Percentiles rank a stretch among this genome's conserved stretches.
Conservation (phyloP, 2,113 vertebrate species). For the Bubo bubo region DNA sequence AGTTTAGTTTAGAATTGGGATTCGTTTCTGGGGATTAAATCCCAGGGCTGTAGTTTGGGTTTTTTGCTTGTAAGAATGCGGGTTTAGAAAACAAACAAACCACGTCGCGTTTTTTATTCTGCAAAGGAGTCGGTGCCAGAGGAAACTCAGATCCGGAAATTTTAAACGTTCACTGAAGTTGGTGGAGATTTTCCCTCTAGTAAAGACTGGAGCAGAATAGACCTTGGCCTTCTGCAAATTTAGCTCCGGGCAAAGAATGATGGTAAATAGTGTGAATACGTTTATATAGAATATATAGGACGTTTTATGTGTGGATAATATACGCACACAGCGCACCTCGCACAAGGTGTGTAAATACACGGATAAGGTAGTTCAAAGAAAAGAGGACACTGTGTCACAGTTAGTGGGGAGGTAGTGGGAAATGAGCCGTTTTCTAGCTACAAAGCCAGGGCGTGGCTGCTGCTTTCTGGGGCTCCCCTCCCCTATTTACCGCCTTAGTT, state of each 20-base stretch:
- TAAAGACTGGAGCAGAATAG: not conserved
- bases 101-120: not conserved
- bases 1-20: not conserved
- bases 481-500: accelerated
- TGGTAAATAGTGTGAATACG: not conserved
- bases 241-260: not conserved
- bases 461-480: not conserved
- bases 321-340: accelerated
- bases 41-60: not conserved
- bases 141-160: not conserved
- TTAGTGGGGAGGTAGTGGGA: not conserved
- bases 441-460: not conserved
- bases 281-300: accelerated
- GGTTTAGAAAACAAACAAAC: conserved; percentile 12
- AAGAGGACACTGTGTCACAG: not conserved
- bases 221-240: not conserved
- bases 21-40: not conserved
- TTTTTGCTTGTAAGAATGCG: not conserved
- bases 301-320: accelerated
- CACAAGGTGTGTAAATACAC: not conserved
- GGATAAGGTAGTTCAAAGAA: no score
- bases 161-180: not conserved
- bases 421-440: not conserved
- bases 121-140: not conserved
- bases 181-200: not conserved